phyloP scores from a whole-genome alignment of 1,140 invertebrate species.

The Caenorhabditis brenneri region DNA sequence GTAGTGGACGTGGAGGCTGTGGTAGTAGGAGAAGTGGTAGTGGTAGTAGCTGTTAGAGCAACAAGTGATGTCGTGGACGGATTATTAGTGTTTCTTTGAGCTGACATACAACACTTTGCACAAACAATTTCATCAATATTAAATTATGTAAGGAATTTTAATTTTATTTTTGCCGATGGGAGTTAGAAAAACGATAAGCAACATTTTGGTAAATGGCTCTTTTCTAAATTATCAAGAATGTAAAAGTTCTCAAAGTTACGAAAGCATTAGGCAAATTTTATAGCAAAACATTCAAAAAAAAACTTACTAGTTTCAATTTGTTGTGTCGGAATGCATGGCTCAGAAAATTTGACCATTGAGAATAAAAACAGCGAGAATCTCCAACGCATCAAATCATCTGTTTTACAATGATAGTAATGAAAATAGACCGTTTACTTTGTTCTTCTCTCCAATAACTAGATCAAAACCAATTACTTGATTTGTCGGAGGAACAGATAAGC shows the following conservation, averaged over 20 bases:
- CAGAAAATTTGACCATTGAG: neutral
- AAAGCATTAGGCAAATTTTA: too few species aligned
- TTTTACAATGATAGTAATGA: neutral
- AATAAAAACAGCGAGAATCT: neutral
- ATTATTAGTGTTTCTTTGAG: too few species aligned
- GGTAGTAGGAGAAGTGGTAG: neutral
- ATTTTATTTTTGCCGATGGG: too few species aligned
- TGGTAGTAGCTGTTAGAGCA: neutral
- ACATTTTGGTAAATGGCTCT: too few species aligned
- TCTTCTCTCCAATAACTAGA: neutral
- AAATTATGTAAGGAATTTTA: too few species aligned
- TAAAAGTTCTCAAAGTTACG: too few species aligned
- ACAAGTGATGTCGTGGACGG: too few species aligned
- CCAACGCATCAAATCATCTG: slow-evolving; percentile 8
- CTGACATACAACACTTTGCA: too few species aligned
- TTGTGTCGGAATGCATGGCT: slow-evolving; percentile 7
- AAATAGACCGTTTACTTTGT: neutral
- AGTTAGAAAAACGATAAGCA: too few species aligned
- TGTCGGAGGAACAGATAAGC: neutral
- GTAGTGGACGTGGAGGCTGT: neutral
- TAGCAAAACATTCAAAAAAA: too few species aligned
- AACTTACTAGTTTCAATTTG: slow-evolving; percentile 19
- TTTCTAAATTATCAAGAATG: too few species aligned
- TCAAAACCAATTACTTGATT: neutral
- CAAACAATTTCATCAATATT: too few species aligned